Conservation (phyloP, 2,113 vertebrate genomes). For the Panurus biarmicus region DNA sequence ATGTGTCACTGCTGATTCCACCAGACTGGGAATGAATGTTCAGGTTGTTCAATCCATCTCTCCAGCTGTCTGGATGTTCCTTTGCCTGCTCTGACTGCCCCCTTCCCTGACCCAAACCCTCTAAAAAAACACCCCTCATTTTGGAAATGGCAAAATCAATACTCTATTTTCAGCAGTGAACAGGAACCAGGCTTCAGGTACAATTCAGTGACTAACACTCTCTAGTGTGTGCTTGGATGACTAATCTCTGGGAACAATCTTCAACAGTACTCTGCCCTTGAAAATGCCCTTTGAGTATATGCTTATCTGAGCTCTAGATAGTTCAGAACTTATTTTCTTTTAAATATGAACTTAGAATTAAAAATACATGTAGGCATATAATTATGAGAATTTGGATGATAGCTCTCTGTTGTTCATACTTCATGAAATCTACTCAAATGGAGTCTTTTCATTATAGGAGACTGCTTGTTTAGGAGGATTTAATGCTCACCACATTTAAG, state of each 20-base stretch:
- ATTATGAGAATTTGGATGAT: neutral
- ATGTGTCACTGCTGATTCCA: neutral
- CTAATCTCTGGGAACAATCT: neutral
- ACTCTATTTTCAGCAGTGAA: neutral
- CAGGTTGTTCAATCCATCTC: fast-evolving
- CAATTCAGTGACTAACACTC: neutral
- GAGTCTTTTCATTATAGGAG: neutral
- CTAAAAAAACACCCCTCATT: fast-evolving
- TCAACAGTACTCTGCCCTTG: neutral
- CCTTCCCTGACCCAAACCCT: fast-evolving
- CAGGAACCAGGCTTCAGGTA: neutral
- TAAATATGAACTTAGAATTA: neutral
- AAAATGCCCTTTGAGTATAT: neutral
- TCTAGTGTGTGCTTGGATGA: neutral
- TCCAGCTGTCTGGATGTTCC: neutral
- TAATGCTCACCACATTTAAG: neutral
- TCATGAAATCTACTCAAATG: neutral
- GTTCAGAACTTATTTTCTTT: neutral
- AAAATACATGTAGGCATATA: neutral
- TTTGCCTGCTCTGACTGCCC: neutral
- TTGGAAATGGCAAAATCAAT: neutral
- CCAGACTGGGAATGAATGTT: neutral
- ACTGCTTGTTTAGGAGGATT: neutral
- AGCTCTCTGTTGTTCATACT: neutral
- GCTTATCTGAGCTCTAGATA: neutral